These are phyloP conservation scores for Cassiopea xamachana DNA, from an alignment of 30 jellyfish, hydroid and myxozoan genomes.

Conservation along the genomic window DNA sequence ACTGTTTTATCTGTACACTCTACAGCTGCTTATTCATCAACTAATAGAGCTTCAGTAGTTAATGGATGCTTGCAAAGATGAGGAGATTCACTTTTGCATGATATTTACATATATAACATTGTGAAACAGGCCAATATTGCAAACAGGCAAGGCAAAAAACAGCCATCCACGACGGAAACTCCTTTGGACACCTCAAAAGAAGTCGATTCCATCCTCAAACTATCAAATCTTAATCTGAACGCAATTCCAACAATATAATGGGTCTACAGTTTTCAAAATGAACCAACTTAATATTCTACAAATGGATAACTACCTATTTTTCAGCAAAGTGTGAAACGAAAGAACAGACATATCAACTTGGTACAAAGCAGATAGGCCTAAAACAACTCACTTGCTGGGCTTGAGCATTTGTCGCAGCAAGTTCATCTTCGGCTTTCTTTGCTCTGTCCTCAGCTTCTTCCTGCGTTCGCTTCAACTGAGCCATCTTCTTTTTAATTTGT, in stretches of 20 bases:
- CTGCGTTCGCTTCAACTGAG: conserved; percentile 75
- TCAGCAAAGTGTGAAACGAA: conserved; percentile 9
- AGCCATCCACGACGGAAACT: neutral
- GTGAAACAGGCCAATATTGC: neutral
- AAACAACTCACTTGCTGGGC: conserved; percentile 83
- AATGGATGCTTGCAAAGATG: neutral
- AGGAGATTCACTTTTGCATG: neutral
- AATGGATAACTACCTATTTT: neutral
- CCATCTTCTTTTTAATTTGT: conserved; percentile 90
- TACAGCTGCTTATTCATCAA: too few species aligned
- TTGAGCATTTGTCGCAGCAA: conserved; percentile 83
- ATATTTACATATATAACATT: neutral
- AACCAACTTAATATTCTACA: neutral
- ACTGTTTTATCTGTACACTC: too few species aligned
- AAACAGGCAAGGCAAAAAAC: neutral
- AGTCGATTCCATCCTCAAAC: neutral
- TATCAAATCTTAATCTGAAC: too few species aligned
- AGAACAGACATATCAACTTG: conserved; percentile 29
- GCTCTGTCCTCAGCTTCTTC: conserved; percentile 96
- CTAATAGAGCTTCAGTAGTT: neutral
- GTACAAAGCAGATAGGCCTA: conserved; percentile 15
- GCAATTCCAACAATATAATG: neutral
- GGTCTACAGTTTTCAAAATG: neutral
- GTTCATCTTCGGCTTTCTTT: conserved; percentile 87
- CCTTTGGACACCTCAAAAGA: neutral